phyloP scores from a whole-genome alignment of 2,113 vertebrate species.

The Rhegmatorhina hoffmannsi region DNA sequence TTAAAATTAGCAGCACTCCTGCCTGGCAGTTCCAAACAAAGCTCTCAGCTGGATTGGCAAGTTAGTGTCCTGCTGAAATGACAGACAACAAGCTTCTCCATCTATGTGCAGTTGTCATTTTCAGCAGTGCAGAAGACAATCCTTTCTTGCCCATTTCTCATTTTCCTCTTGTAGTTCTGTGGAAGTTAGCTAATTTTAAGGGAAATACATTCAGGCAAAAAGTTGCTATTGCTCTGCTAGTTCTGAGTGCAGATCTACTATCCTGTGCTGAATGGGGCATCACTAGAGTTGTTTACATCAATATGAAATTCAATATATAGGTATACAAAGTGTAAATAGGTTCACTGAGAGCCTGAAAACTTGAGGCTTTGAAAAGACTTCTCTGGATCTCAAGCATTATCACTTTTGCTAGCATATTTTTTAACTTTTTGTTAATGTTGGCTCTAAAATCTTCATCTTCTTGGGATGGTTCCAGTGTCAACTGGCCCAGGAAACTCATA shows the following conservation, averaged over 20 bases:
- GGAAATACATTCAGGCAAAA: neutral
- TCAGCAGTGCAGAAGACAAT: neutral
- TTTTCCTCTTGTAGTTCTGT: neutral
- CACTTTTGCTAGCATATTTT: neutral
- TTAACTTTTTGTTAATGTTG: neutral
- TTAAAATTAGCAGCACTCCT: constrained; percentile 26
- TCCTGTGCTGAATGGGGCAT: neutral
- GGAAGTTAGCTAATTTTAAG: neutral
- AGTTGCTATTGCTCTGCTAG: neutral
- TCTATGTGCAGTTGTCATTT: neutral
- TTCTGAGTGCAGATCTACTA: neutral
- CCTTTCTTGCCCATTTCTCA: neutral
- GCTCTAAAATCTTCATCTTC: neutral
- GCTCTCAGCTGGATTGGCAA: neutral
- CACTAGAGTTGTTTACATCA: neutral
- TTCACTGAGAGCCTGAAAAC: neutral
- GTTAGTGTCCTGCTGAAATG: neutral
- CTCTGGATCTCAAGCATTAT: neutral
- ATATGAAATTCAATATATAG: neutral
- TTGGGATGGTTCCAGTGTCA: neutral
- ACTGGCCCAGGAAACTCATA: neutral
- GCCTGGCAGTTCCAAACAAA: constrained; percentile 7
- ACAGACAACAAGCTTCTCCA: neutral
- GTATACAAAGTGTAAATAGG: neutral
- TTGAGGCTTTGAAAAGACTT: neutral